phyloP scores from a whole-genome alignment of 2,797 vertebrate species.

The Pseudocheirus occidentalis region DNA sequence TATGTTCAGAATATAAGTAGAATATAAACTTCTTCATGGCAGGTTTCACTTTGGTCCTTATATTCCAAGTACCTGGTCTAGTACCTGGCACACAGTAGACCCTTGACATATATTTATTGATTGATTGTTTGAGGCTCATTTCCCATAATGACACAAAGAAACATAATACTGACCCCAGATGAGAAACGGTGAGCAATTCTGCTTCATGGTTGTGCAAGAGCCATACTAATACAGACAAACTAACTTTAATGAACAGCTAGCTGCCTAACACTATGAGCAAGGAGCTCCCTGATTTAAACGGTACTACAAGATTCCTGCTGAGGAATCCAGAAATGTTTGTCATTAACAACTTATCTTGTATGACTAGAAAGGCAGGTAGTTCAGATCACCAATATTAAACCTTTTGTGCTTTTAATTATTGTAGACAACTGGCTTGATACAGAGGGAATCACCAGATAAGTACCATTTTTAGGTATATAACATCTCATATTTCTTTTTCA shows the following conservation, averaged over 20 bases:
- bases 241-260: background rate
- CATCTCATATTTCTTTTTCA: background rate
- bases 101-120: background rate
- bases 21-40: background rate
- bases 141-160: background rate
- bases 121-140: background rate
- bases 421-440: background rate
- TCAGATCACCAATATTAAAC: background rate
- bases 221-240: background rate
- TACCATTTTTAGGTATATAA: background rate
- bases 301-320: background rate
- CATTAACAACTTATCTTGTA: background rate
- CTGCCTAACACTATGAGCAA: background rate
- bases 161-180: background rate
- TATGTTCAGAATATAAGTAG: background rate
- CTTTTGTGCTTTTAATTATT: background rate
- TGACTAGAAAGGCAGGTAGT: background rate
- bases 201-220: background rate
- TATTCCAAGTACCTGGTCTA: background rate
- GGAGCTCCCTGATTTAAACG: background rate
- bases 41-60: background rate
- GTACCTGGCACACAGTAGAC: background rate
- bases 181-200: background rate
- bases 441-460: background rate
- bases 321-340: background rate